Evolutionary conservation across 2,113 vertebrate species (phyloP), one percentile per base, ranked within the genome.

Genomic region (Strix uralensis): DNA sequence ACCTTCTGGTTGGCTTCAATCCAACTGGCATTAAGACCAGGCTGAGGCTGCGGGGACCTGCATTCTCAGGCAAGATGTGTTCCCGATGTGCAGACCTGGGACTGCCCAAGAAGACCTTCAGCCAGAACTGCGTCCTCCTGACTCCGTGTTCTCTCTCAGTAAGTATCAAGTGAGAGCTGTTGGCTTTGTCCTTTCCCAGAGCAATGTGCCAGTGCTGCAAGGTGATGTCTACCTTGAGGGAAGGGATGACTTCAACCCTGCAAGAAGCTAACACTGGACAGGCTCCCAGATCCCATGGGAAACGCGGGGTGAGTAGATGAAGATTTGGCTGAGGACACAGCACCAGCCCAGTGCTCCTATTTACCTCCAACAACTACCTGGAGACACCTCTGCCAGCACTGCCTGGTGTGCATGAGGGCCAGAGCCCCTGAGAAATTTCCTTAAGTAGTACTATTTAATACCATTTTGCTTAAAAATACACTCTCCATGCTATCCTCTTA

Each of bases 121-220:
- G 59, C 36, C 55, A 57, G 13, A 36, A 27, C 44, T 3, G 25
- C 0, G 4, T 57, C 42, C 67, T 79, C 47, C 46, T 42, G 80
- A 10, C 4, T 18, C 23, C 42, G 21, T 2, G 4, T 25, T 54
- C 54, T 17, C n/a, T 30, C 44, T 51, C 40, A 10, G 10, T 10
- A 46, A 63, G 32, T 5, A 49, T 9, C 30, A 54, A 51, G 34
- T 5, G 29, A 65, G 23, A 70, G 15, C 38, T 3, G 12, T 23
- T 44, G 19, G 29, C 40, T 66, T 38, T 21, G n/a, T 9, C 32
- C 40, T 22, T 74, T 51, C 49, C 27, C 34, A 29, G n/a, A 32
- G 27, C n/a, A 73, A 67, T 0, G 0, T 4, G 3, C 11, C 3
- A 0, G 21, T 14, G 49, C 36, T 20, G 23, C 47, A 52, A 81